Percentiles rank a stretch among this genome's conserved stretches.
Evolutionary conservation across 2,113 vertebrate species (phyloP).

Genomic region (Nothocercus nigrocapillus): DNA sequence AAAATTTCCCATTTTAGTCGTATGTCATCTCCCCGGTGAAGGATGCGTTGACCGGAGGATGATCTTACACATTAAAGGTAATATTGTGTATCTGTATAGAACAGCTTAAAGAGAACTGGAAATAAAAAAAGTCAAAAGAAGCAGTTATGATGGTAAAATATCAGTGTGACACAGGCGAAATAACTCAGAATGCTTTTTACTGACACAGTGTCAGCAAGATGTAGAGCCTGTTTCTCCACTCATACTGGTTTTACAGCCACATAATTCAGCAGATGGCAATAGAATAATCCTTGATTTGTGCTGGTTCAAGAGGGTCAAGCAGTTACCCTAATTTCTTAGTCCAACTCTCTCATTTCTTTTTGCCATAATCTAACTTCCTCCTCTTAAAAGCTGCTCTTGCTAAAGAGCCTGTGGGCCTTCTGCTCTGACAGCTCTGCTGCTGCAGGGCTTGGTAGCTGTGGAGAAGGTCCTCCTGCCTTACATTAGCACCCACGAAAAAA

Average conservation of each 20-base stretch:
- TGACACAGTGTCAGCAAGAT: background rate
- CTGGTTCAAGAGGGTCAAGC: slow-evolving; percentile 9
- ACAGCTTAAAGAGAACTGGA: slow-evolving; percentile 20
- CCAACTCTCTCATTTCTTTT: background rate
- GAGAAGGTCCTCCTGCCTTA: background rate
- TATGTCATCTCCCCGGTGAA: background rate
- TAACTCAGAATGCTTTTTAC: slow-evolving; percentile 53
- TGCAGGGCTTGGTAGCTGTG: rapidly evolving
- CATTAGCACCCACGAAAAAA: background rate
- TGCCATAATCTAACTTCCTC: background rate
- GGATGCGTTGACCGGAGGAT: background rate
- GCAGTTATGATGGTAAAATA: slow-evolving; percentile 29
- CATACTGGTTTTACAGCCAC: slow-evolving; percentile 8
- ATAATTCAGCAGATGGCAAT: slow-evolving; percentile 16
- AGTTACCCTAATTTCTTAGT: slow-evolving; percentile 1
- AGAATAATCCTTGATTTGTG: slow-evolving; percentile 43
- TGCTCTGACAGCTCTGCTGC: background rate
- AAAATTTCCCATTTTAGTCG: background rate
- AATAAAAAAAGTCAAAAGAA: slow-evolving; percentile 41
- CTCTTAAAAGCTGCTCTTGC: background rate
- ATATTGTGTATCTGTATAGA: slow-evolving; percentile 27
- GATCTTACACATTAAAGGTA: slow-evolving; percentile 16
- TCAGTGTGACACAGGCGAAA: background rate
- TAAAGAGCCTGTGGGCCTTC: background rate
- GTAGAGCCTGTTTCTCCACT: slow-evolving; percentile 32